These are phyloP conservation scores for Pantherophis alleghaniensis DNA, from an alignment of 2,797 vertebrate species.

Conservation along the genomic window DNA sequence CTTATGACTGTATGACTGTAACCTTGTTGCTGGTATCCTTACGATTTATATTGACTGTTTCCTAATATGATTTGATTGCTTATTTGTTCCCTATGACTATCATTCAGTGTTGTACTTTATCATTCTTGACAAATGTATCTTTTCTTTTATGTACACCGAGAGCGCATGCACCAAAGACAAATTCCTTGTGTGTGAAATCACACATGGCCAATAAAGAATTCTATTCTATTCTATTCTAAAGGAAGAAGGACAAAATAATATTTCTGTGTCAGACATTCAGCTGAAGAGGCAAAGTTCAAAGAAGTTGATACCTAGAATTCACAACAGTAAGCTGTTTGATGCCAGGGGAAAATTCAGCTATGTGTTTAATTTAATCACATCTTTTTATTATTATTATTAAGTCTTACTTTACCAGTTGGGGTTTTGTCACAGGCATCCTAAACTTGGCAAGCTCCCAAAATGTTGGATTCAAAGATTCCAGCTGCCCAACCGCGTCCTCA, in stretches of 20 bases:
- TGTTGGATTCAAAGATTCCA: background rate
- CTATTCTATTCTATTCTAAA: background rate
- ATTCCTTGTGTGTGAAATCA: too few relatives aligned
- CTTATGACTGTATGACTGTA: too few relatives aligned
- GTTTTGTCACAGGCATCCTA: background rate
- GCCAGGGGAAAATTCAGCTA: background rate
- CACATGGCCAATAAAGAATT: too few relatives aligned
- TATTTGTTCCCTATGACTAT: too few relatives aligned
- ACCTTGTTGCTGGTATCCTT: too few relatives aligned
- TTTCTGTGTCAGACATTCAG: background rate
- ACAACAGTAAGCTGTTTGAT: conserved; percentile 32
- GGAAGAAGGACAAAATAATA: background rate
- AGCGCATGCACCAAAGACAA: too few relatives aligned
- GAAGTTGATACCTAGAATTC: conserved; percentile 13
- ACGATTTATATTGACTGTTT: too few relatives aligned
- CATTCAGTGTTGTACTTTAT: too few relatives aligned
- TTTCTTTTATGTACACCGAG: too few relatives aligned
- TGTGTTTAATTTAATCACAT: background rate
- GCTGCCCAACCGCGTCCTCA: background rate
- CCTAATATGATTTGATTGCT: too few relatives aligned
- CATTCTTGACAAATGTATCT: too few relatives aligned
- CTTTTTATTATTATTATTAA: background rate
- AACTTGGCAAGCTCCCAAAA: background rate
- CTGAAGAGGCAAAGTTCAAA: conserved; percentile 26
- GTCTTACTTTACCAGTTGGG: background rate